Conservation (phyloP, 2,888 invertebrate species). For the Chloroclystis v-ata region DNA sequence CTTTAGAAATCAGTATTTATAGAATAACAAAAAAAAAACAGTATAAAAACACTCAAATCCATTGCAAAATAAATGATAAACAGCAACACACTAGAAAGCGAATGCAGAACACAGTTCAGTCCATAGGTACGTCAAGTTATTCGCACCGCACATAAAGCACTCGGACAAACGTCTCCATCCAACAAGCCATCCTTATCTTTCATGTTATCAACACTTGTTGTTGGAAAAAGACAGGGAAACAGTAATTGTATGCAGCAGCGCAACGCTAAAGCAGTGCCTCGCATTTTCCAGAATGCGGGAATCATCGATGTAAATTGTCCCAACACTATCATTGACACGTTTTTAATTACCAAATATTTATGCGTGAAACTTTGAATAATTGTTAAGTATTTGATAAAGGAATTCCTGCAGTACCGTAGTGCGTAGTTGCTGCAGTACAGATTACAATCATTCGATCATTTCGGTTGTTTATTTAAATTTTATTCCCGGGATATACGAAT, state of each 20-base stretch:
- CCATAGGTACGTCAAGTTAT: constrained; percentile 31
- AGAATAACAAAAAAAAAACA: too few relatives aligned
- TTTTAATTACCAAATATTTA: too few relatives aligned
- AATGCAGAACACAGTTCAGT: constrained; percentile 25
- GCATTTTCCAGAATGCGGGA: constrained; percentile 11
- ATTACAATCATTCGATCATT: constrained; percentile 53
- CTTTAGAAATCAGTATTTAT: too few relatives aligned
- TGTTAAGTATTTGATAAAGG: not conserved
- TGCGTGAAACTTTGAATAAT: too few relatives aligned
- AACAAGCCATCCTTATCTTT: constrained; percentile 38
- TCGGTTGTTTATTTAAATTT: constrained; percentile 62
- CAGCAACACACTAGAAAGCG: constrained; percentile 18
- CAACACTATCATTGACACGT: not conserved
- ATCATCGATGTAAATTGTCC: too few relatives aligned
- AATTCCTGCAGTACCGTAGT: constrained; percentile 4
- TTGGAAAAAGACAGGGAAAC: constrained; percentile 37
- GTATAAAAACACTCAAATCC: too few relatives aligned
- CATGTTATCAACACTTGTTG: constrained; percentile 34
- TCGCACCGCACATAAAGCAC: constrained; percentile 39
- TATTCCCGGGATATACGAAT: constrained; percentile 73
- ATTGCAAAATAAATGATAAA: too few relatives aligned
- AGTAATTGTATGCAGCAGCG: constrained; percentile 39
- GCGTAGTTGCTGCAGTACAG: constrained; percentile 19
- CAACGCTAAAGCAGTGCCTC: constrained; percentile 22
- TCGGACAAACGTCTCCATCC: constrained; percentile 46